Evolutionary conservation across 2,888 invertebrate species (phyloP).

Genomic region (Ctenicera cuprea): DNA sequence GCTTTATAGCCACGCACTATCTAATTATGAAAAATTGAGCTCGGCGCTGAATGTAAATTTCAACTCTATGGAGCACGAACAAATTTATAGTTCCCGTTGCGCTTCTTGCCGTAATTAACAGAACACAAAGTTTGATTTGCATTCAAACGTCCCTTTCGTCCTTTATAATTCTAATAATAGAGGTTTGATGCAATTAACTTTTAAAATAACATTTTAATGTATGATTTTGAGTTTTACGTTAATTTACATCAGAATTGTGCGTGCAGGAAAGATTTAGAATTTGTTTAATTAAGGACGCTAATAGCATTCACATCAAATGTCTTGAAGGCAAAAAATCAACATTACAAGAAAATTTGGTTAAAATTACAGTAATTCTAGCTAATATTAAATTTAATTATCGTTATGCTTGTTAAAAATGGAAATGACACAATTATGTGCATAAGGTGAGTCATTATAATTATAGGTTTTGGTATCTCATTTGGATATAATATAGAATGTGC

Average conservation of each 20-base stretch:
- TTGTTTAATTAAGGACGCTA: constrained; percentile 12
- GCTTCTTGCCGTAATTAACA: constrained; percentile 9
- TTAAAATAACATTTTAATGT: constrained; percentile 9
- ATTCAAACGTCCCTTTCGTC: constrained; percentile 6
- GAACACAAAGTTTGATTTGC: constrained; percentile 20
- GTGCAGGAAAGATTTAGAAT: background rate
- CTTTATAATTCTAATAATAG: constrained; percentile 5
- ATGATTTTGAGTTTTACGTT: background rate
- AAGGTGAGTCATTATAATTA: constrained; percentile 35
- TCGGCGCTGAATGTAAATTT: no score
- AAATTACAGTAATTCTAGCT: constrained; percentile 33
- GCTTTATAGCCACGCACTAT: background rate
- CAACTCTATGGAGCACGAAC: background rate
- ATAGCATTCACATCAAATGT: background rate
- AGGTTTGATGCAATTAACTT: background rate
- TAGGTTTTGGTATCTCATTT: constrained; percentile 7
- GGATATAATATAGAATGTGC: background rate
- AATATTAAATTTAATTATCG: constrained; percentile 31
- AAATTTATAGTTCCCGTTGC: background rate
- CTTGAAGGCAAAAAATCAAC: background rate
- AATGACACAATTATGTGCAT: constrained; percentile 41
- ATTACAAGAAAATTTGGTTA: background rate
- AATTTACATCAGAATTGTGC: background rate
- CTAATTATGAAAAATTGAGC: no score
- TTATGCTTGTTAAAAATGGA: constrained; percentile 39